Evolutionary conservation across 2,113 vertebrate genomes (phyloP), one percentile per base, ranked within the genome.

Genomic region (Aptenodytes patagonicus): DNA sequence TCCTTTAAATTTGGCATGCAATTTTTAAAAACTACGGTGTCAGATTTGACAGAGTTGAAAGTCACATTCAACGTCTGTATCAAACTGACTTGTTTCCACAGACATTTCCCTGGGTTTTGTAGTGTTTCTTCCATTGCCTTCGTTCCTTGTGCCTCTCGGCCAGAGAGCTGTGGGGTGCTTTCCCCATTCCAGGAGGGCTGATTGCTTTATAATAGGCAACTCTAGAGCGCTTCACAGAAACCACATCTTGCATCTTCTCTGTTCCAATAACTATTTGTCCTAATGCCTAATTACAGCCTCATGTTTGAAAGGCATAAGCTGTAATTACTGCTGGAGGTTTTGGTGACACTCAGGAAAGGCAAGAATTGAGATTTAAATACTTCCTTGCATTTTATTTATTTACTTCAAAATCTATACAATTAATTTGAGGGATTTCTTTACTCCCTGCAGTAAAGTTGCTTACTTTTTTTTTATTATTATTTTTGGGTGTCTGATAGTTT

Each of bases 251-350:
- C 10, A 18, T 62, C 73, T 95, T 77, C 34, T 82, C 26, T 87
- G 20, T 91, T 89, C 57, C 76, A 89, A 3, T 71, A 95, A 82
- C 60, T 87, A n/a, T 51, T 92, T 95, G 80, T 95, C 4, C 2
- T 96, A 93, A 96, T 96, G 52, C 66, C 34, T 94, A 90, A 92
- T 93, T 97, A 87, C 54, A 94, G 20, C 54, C 32, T 84, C 19
- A 5, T 58, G 51, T 93, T 76, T 91, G 61, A 89, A 91, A 65
- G 22, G 29, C 26, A 17, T 73, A 34, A 80, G 3, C 31, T 71
- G 36, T 92, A 87, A 94, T 95, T 89, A 82, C n/a, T 87, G n/a
- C 51, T 89, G 77, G 44, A 94, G 65, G 46, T 95, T 95, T 95
- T 87, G 89, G 76, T 89, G 83, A 71, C 42, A 10, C 36, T 92